Conservation (phyloP, 2,113 vertebrate species). For the Sceloporus undulatus region DNA sequence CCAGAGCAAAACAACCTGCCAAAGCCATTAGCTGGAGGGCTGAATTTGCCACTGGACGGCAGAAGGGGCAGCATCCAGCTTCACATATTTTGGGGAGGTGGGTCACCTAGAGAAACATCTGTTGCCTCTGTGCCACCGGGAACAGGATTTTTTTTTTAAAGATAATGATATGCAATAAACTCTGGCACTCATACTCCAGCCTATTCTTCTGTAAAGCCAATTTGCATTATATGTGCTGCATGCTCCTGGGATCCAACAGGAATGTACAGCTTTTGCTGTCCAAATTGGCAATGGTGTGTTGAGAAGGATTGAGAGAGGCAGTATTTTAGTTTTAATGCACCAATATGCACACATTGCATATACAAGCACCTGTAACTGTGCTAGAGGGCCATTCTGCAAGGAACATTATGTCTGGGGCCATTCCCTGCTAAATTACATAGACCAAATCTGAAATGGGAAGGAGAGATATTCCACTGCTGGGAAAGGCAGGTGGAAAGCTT, state of each 20-base stretch:
- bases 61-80: neutral
- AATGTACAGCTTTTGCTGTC: neutral
- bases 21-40: constrained; percentile 50
- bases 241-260: neutral
- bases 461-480: neutral
- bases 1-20: constrained; percentile 65
- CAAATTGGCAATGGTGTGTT: constrained; percentile 28
- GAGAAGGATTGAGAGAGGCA: neutral
- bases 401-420: neutral
- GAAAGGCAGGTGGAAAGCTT: neutral
- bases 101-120: constrained; percentile 68
- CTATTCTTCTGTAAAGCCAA: constrained; percentile 32
- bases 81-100: neutral
- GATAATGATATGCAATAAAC: neutral
- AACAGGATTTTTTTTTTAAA: neutral
- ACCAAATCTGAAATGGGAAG: neutral
- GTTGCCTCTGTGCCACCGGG: constrained; percentile 18
- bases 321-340: neutral
- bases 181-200: neutral
- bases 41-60: neutral
- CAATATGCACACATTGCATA: fast-evolving
- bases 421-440: neutral
- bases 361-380: neutral
- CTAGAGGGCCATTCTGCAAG: neutral
- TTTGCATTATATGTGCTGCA: constrained; percentile 53